Evolutionary conservation across 2,888 invertebrate genomes (phyloP), one percentile per base, ranked within the genome.

Genomic region (Anagyrus pseudococci): DNA sequence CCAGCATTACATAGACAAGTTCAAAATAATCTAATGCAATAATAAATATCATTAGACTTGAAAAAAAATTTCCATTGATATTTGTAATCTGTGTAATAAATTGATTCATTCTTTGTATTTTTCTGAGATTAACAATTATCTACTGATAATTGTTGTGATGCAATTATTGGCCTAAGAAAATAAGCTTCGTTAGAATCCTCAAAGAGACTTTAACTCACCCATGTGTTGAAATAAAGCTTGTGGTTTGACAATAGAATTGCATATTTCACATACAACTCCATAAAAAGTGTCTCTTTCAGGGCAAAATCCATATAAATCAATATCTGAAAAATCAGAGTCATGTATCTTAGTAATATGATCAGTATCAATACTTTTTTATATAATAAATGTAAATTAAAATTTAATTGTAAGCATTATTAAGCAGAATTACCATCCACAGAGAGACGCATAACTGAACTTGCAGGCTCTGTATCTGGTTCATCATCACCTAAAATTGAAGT

Each of bases 241-340:
- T 72, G 91, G 90, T 82, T 92, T 92, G 72, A 92, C 87, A 76
- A 89, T 87, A 69, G 88, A 86, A 69, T 88, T 88, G 80, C 93
- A 93, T 78, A 88, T 84, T 80, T 90, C 89, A 81, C 93, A 93
- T 71, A 92, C 87, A 64, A 91, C 90, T 66, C 91, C 87, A 77
- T 88, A 88, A 72, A 92, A 87, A 67, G 87, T 85, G 81, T 92
- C 91, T 81, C 88, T 86, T 74, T 91, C 90, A 23, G 93, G 93
- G 74, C 90, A 90, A 73, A 90, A 85, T 49, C 92, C 92, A 80
- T 89, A 92, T 61, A 91, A 85, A 70, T 86, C 86, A 87, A 91
- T 91, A 78, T 88, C 88, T 81, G 86, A 49, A 77, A 77, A 54
- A 67, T 52, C 22, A 1, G 40, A 49, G 4, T n/a, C 41, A 37